phyloP scores from a whole-genome alignment of 2,113 vertebrate species.

The Parus major region DNA sequence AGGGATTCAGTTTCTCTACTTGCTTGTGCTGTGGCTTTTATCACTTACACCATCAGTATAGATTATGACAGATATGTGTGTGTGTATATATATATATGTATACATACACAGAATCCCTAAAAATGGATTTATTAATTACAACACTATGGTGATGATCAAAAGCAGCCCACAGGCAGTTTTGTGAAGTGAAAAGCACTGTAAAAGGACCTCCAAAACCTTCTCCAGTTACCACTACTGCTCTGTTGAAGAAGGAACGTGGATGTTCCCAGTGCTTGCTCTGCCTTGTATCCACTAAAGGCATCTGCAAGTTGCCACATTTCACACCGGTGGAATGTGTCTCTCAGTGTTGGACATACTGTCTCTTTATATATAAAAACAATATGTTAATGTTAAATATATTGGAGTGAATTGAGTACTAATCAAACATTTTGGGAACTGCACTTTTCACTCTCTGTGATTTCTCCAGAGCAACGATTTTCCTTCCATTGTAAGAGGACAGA shows the following conservation, averaged over 20 bases:
- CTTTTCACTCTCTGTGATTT: neutral
- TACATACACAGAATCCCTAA: neutral
- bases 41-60: neutral
- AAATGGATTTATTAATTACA: neutral
- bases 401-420: neutral
- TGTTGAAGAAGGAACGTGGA: neutral
- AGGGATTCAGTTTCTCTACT: neutral
- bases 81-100: neutral
- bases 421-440: neutral
- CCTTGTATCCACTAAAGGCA: neutral
- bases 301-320: neutral
- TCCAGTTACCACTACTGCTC: neutral
- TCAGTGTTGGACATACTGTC: neutral
- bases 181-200: neutral
- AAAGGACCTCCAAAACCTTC: neutral
- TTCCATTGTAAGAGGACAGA: accelerated
- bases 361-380: neutral
- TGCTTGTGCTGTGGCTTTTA: neutral
- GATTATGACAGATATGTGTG: neutral
- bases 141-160: neutral
- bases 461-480: neutral
- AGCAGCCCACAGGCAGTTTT: neutral
- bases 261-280: neutral
- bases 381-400: neutral
- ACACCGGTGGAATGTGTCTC: neutral